Base-by-base conservation (phyloP, 2,797 vertebrate genomes). In the Astyanax mexicanus region DNA sequence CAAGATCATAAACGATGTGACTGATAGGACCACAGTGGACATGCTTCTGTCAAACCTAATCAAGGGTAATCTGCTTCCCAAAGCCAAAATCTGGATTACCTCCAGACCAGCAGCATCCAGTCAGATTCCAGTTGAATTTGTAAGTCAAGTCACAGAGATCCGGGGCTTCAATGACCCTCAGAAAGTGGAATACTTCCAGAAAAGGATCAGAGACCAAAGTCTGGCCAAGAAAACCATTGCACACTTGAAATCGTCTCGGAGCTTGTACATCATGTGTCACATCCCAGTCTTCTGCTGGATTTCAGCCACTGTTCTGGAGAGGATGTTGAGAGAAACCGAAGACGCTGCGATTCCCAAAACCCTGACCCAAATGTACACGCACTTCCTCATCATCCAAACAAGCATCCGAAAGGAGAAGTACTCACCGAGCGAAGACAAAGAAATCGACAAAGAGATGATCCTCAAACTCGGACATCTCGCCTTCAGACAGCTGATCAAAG, bases 251-350 rank as follows among this genome's bases (percentile, higher is more conserved):
- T 19, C 40, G 25, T 75, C 77, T 40, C 78, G 72, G 25, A 80
- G 78, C 21, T 75, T 83, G 42, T 78, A 72, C 57, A 83, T 83
- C 47, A 83, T 83, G 81, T 83, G 81, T 12, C 81, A 83, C 68
- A 80, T 83, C 25, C 81, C 81, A 0, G 78, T 83, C 6, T 81
- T 83, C 32, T 81, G 81, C 54, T 79, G 81, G 79, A 83, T 83
- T 57, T 69, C 75, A 15, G 69, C 72, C 25, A 57, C 73, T 7
- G 82, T 83, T 40, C 54, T 83, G 13, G 65, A 77, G 44, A 71
- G 23, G 23, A 74, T 82, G 64, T 32, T 82, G 11, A 32, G 13
- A 12, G 58, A 78, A 23, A 8, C 65, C 1, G 57, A 72, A 12
- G 67, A 51, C 6, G 47, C 12, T 25, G 21, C 37, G 9, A 69